phyloP scores from a whole-genome alignment of 2,797 vertebrate species.

The Pagetopsis macropterus region DNA sequence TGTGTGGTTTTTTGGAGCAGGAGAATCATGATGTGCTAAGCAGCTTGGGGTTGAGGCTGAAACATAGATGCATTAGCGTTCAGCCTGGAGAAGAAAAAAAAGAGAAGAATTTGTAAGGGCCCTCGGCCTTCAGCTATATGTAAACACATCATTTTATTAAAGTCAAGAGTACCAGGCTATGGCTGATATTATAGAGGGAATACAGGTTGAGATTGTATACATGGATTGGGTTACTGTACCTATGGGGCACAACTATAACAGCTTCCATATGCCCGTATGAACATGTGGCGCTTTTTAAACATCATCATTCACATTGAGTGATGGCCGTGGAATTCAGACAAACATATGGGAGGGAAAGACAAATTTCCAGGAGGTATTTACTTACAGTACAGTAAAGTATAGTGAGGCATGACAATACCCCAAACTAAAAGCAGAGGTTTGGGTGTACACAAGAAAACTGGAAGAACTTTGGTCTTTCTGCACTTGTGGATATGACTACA shows the following conservation, averaged over 20 bases:
- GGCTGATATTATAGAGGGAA: constrained; percentile 69
- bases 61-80: constrained; percentile 53
- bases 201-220: constrained; percentile 68
- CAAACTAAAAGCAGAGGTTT: constrained; percentile 14
- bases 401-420: constrained; percentile 47
- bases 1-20: constrained; percentile 75
- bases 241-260: constrained; percentile 70
- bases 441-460: constrained; percentile 14
- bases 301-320: constrained; percentile 73
- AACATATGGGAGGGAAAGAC: constrained; percentile 59
- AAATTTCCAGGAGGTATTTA: constrained; percentile 72
- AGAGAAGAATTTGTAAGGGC: constrained; percentile 36
- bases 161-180: constrained; percentile 60
- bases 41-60: constrained; percentile 44
- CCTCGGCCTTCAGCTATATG: constrained; percentile 64
- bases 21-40: constrained; percentile 69
- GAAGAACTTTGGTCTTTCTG: constrained; percentile 4
- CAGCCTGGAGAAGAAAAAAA: constrained; percentile 24
- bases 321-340: constrained; percentile 66
- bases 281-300: constrained; percentile 62
- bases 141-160: constrained; percentile 76
- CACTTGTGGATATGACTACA: background rate
- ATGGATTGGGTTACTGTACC: constrained; percentile 79
- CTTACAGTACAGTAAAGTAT: constrained; percentile 57
- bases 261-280: constrained; percentile 74